These are phyloP conservation scores for Chalcosyrphus nemorum DNA, from an alignment of 2,888 invertebrate genomes.

Conservation along the genomic window DNA sequence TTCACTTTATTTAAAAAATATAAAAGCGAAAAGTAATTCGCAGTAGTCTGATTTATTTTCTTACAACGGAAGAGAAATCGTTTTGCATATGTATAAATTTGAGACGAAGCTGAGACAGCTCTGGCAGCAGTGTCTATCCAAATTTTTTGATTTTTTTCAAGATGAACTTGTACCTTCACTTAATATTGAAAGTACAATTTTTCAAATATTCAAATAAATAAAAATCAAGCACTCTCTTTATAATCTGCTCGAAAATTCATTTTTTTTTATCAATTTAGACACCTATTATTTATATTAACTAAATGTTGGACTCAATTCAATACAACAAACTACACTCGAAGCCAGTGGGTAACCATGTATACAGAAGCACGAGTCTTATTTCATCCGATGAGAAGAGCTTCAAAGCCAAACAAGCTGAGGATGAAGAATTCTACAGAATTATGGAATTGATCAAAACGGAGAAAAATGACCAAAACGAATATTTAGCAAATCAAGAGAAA, in stretches of 20 bases:
- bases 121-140: background rate
- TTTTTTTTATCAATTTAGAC: background rate
- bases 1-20: too few relatives aligned
- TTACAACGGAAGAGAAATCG: background rate
- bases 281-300: background rate
- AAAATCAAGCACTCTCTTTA: background rate
- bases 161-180: background rate
- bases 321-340: constrained; percentile 7
- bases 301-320: constrained; percentile 41
- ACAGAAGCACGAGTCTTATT: background rate
- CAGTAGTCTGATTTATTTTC: background rate
- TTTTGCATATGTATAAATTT: background rate
- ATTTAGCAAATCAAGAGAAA: background rate
- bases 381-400: background rate
- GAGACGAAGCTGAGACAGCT: background rate
- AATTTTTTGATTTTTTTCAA: background rate
- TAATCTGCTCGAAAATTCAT: background rate
- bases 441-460: constrained; percentile 59
- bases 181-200: background rate
- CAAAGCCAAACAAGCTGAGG: constrained; percentile 14
- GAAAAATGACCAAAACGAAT: background rate
- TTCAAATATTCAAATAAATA: background rate
- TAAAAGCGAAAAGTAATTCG: background rate
- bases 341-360: background rate
- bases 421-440: constrained; percentile 60